These are phyloP conservation scores for Drosophila prolongata DNA, from an alignment of 2,888 invertebrate species.

Conservation along the genomic window DNA sequence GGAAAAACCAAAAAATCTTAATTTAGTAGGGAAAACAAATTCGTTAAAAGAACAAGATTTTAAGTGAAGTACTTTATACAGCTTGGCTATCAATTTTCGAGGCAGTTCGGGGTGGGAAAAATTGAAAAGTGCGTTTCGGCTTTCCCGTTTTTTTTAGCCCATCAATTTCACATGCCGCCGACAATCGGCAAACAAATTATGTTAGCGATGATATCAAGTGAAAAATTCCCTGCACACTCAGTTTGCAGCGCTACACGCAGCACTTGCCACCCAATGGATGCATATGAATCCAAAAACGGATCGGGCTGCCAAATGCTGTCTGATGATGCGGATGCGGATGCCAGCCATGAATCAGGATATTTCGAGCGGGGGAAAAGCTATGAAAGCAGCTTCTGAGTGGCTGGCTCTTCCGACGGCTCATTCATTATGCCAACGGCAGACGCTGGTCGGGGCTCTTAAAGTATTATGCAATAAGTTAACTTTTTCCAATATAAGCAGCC, in stretches of 20 bases:
- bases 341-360: constrained; percentile 61
- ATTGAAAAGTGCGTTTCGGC: neutral
- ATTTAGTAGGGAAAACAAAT: too few relatives aligned
- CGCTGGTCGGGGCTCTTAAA: constrained; percentile 65
- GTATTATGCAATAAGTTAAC: constrained; percentile 78
- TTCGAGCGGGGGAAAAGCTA: constrained; percentile 15
- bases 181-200: constrained; percentile 52
- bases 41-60: too few relatives aligned
- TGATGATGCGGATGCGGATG: constrained; percentile 54
- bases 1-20: too few relatives aligned
- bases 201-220: constrained; percentile 64
- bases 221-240: constrained; percentile 71
- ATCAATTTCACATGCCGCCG: constrained; percentile 25
- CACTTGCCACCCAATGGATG: constrained; percentile 7
- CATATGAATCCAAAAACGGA: constrained; percentile 20
- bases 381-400: constrained; percentile 52
- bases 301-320: constrained; percentile 55
- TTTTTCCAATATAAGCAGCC: constrained; percentile 49
- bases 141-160: neutral
- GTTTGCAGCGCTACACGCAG: constrained; percentile 24
- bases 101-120: neutral
- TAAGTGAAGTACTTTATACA: neutral
- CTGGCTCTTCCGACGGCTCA: constrained; percentile 63
- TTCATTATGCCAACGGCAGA: constrained; percentile 76
- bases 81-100: constrained; percentile 2